A percentile compares a stretch with the other conserved stretches of the same genome.
phyloP scores from a whole-genome alignment of 2,113 vertebrate genomes.

The Lynx canadensis region DNA sequence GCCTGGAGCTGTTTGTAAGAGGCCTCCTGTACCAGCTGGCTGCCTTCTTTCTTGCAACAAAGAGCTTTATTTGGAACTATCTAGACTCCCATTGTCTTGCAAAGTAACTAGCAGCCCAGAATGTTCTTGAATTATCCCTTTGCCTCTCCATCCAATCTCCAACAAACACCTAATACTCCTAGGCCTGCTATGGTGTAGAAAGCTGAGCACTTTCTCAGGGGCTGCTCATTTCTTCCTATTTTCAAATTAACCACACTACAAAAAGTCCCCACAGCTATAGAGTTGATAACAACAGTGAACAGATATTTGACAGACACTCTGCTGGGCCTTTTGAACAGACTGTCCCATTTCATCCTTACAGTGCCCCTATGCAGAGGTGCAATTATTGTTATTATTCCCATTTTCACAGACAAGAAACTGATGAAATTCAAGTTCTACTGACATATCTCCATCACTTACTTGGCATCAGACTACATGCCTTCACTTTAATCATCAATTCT shows the following conservation, averaged over 20 bases:
- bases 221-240: background rate
- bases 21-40: background rate
- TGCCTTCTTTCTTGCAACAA: background rate
- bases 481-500: background rate
- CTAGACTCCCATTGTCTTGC: background rate
- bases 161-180: background rate
- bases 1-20: background rate
- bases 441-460: background rate
- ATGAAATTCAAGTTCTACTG: background rate
- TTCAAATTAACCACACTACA: background rate
- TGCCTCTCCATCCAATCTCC: background rate
- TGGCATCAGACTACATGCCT: background rate
- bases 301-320: background rate
- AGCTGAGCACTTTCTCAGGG: background rate
- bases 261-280: background rate
- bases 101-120: background rate
- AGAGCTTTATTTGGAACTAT: background rate
- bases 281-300: background rate
- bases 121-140: background rate
- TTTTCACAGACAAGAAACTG: background rate
- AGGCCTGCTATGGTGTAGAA: background rate
- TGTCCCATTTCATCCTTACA: background rate
- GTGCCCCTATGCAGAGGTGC: background rate
- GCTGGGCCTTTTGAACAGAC: background rate
- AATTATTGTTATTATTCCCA: background rate